phyloP scores from a whole-genome alignment of 2,888 invertebrate species.

The Tipula unca region DNA sequence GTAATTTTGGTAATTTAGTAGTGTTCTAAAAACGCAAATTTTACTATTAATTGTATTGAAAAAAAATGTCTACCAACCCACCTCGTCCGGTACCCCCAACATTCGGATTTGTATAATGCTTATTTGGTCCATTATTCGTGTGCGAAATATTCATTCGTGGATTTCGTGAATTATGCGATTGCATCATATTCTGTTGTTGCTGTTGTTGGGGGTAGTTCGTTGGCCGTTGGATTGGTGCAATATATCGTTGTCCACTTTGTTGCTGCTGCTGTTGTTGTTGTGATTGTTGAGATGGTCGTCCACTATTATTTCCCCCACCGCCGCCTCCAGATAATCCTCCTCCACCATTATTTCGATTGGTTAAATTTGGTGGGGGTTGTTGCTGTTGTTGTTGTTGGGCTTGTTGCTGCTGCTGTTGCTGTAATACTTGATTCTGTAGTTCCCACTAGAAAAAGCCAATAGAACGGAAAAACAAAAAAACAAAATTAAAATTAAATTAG shows the following conservation, averaged over 20 bases:
- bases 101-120: slow-evolving; percentile 37
- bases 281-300: slow-evolving; percentile 26
- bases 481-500: slow-evolving; percentile 15
- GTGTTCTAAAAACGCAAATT: not conserved
- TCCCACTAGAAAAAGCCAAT: slow-evolving; percentile 35
- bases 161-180: slow-evolving; percentile 29
- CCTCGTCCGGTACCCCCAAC: slow-evolving; percentile 28
- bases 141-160: not conserved
- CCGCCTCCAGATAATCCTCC: slow-evolving; percentile 1
- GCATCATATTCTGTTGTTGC: slow-evolving; percentile 29
- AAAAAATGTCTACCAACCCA: slow-evolving; percentile 20
- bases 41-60: not conserved
- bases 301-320: not conserved
- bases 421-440: slow-evolving; percentile 42
- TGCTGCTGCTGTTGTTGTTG: slow-evolving; percentile 30
- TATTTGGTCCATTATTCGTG: slow-evolving; percentile 29
- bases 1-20: not conserved
- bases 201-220: slow-evolving; percentile 36
- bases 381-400: slow-evolving; percentile 30
- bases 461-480: slow-evolving; percentile 16
- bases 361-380: slow-evolving; percentile 28
- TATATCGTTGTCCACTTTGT: slow-evolving; percentile 35
- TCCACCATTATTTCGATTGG: not conserved
- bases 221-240: slow-evolving; percentile 40
- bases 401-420: slow-evolving; percentile 43